These are phyloP conservation scores for Callopanchax toddi DNA, from an alignment of 2,113 vertebrate genomes.

Conservation along the genomic window DNA sequence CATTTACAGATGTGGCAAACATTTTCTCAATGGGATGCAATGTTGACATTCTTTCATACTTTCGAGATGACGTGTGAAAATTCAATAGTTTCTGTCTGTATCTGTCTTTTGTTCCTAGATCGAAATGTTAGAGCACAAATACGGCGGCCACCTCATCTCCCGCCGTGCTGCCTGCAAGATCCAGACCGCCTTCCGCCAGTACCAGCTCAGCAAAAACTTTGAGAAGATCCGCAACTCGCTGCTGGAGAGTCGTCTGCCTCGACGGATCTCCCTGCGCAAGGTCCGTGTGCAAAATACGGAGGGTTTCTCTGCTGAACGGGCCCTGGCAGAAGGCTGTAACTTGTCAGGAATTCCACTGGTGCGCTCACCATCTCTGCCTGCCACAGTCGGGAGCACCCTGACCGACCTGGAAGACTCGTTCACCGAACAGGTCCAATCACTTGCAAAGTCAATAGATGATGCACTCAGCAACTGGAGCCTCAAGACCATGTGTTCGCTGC, in stretches of 20 bases:
- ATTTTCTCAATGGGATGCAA: too few species aligned
- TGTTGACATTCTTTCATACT: too few species aligned
- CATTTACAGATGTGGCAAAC: too few species aligned
- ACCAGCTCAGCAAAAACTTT: slow-evolving; percentile 99
- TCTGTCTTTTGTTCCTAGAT: slow-evolving; percentile 78
- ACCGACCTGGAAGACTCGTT: slow-evolving; percentile 98
- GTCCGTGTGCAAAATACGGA: slow-evolving; percentile 89
- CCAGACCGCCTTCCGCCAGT: slow-evolving; percentile 98
- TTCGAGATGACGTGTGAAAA: not conserved
- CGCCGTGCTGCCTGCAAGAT: slow-evolving; percentile 97
- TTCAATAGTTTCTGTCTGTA: slow-evolving; percentile 17
- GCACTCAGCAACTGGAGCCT: slow-evolving; percentile 98
- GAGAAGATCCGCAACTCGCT: slow-evolving; percentile 99
- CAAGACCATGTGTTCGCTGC: slow-evolving; percentile 96
- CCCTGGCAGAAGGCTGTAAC: slow-evolving; percentile 91
- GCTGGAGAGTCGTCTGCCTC: slow-evolving; percentile 94
- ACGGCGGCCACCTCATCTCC: slow-evolving; percentile 95
- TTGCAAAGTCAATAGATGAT: slow-evolving; percentile 98
- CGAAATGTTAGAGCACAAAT: slow-evolving; percentile 99
- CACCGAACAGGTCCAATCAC: slow-evolving; percentile 95
- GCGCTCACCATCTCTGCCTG: slow-evolving; percentile 90
- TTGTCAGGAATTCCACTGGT: slow-evolving; percentile 89
- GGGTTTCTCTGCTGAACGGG: slow-evolving; percentile 90
- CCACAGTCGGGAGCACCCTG: slow-evolving; percentile 87
- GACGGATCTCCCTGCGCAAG: slow-evolving; percentile 94